Evolutionary conservation across 2,888 invertebrate species (phyloP).

Genomic region (Morpho helenor): DNA sequence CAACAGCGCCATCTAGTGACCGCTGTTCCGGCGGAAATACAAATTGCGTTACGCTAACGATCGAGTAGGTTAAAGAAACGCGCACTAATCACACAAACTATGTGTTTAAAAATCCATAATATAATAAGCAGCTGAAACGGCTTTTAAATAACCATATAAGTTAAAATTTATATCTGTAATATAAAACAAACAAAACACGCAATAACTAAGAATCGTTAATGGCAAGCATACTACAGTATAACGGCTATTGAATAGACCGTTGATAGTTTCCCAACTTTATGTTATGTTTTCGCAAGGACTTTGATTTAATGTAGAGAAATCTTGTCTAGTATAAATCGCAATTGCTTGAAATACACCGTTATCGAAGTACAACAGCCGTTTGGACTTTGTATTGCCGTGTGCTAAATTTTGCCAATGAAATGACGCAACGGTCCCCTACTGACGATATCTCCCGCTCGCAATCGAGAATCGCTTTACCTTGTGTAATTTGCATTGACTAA

Average conservation of each 20-base stretch:
- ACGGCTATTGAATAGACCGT: conserved; percentile 20
- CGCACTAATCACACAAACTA: too few species aligned
- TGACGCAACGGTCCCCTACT: conserved; percentile 47
- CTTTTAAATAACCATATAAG: too few species aligned
- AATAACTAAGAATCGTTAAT: neutral
- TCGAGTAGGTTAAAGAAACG: too few species aligned
- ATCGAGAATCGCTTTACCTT: conserved; percentile 31
- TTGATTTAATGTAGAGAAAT: conserved; percentile 38
- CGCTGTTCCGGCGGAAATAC: too few species aligned
- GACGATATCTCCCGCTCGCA: conserved; percentile 45
- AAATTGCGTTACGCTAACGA: too few species aligned
- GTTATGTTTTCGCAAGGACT: conserved; percentile 38
- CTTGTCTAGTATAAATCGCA: conserved; percentile 34
- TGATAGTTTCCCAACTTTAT: conserved; percentile 33
- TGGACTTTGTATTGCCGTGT: conserved; percentile 46
- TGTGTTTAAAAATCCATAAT: too few species aligned
- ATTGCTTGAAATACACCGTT: conserved; percentile 35
- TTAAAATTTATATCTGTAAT: too few species aligned
- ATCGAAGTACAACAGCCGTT: conserved; percentile 31
- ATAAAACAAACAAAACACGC: too few species aligned
- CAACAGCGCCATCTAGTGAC: too few species aligned
- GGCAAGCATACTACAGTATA: conserved; percentile 7
- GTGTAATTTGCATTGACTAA: conserved; percentile 29
- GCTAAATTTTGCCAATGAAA: conserved; percentile 56
- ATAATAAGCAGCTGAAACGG: too few species aligned